Evolutionary conservation across 2,113 vertebrate genomes (phyloP).

Genomic region (Excalfactoria chinensis): DNA sequence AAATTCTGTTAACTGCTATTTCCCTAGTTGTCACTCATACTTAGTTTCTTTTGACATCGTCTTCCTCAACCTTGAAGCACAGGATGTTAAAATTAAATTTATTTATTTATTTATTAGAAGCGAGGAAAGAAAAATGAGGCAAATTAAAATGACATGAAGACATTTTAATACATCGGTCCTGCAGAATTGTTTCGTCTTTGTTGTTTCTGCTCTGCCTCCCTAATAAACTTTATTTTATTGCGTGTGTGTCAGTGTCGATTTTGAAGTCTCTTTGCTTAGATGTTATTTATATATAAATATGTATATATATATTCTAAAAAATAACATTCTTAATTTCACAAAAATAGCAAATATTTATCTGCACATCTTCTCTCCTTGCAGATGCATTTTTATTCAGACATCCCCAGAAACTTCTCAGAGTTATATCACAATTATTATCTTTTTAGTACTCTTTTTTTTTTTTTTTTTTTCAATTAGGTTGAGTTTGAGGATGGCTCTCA

Average conservation of each 20-base stretch:
- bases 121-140: constrained; percentile 6
- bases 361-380: background rate
- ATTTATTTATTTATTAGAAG: constrained; percentile 52
- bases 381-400: background rate
- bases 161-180: background rate
- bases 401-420: background rate
- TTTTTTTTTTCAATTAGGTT: constrained; percentile 81
- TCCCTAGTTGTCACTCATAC: constrained; percentile 72
- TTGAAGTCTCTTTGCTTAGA: background rate
- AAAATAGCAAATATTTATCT: background rate
- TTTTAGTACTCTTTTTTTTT: background rate
- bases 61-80: constrained; percentile 59
- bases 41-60: constrained; percentile 57
- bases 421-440: background rate
- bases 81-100: constrained; percentile 56
- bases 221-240: background rate
- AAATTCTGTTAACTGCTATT: constrained; percentile 74
- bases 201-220: background rate
- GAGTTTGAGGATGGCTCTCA: constrained; percentile 98
- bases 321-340: background rate
- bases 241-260: background rate
- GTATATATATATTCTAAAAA: background rate
- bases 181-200: background rate
- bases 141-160: constrained; percentile 15
- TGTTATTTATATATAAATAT: background rate